These are phyloP conservation scores for Lates japonicus DNA, from an alignment of 2,797 vertebrate species.

Conservation along the genomic window DNA sequence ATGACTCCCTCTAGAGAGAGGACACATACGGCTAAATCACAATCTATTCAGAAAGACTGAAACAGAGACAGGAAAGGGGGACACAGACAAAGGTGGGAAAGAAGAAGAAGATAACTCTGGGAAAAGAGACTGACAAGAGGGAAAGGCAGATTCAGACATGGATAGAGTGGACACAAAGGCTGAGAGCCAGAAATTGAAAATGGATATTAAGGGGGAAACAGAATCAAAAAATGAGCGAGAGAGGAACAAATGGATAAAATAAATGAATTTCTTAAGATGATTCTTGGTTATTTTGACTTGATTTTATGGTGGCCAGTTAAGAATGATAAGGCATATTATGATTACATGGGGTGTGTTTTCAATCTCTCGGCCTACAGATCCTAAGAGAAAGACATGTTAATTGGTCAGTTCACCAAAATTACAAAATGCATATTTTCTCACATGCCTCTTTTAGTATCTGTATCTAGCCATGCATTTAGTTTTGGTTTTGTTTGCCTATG, in stretches of 20 bases:
- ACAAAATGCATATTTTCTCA: neutral
- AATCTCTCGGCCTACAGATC: neutral
- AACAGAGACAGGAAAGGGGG: neutral
- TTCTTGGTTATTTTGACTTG: neutral
- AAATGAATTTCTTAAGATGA: neutral
- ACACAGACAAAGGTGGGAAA: neutral
- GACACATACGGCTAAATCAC: slow-evolving; percentile 42
- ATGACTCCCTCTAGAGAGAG: slow-evolving; percentile 52
- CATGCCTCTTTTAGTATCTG: neutral
- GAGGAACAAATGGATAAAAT: neutral
- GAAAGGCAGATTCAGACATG: slow-evolving; percentile 9
- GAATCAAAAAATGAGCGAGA: neutral
- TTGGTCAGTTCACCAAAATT: neutral
- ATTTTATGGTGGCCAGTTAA: neutral
- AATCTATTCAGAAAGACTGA: slow-evolving; percentile 34
- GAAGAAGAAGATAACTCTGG: neutral
- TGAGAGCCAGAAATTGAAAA: neutral
- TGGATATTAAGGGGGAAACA: neutral
- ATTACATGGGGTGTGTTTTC: neutral
- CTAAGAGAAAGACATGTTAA: neutral
- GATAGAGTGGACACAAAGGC: neutral
- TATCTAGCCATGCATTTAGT: neutral
- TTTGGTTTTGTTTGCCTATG: neutral
- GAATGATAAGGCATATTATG: neutral
- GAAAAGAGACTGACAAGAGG: neutral